These are phyloP conservation scores for Percina caprodes DNA, from an alignment of 2,113 vertebrate species.

Conservation along the genomic window DNA sequence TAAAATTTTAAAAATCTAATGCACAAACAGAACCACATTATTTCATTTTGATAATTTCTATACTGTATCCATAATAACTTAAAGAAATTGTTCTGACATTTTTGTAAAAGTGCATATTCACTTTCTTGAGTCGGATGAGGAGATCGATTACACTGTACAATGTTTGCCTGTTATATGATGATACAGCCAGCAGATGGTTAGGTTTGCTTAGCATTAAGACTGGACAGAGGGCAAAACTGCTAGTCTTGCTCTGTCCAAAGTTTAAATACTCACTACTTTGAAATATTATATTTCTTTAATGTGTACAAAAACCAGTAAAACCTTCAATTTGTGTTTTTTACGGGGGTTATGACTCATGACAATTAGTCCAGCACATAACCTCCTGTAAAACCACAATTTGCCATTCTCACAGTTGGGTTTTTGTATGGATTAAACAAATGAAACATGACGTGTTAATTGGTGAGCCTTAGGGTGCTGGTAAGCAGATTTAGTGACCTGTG, in stretches of 20 bases:
- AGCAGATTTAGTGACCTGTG: not conserved
- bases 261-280: not conserved
- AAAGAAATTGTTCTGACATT: not conserved
- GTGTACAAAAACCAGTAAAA: not conserved
- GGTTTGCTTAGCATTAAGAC: constrained; percentile 15
- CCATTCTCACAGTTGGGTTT: no score
- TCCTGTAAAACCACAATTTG: not conserved
- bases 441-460: not conserved
- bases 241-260: not conserved
- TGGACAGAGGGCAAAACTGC: not conserved
- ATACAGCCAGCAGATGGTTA: not conserved
- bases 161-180: no score
- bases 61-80: not conserved
- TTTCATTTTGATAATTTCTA: not conserved
- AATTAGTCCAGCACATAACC: not conserved
- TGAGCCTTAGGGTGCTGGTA: not conserved
- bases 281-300: not conserved
- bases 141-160: not conserved
- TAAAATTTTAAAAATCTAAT: not conserved
- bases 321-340: not conserved
- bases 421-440: not conserved
- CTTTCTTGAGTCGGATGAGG: constrained; percentile 3
- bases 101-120: not conserved
- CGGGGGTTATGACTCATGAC: not conserved
- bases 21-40: not conserved